Evolutionary conservation across 64 coral and sea anemone species (phyloP), one percentile per base, ranked within the genome.

Genomic region (Montipora foliosa): DNA sequence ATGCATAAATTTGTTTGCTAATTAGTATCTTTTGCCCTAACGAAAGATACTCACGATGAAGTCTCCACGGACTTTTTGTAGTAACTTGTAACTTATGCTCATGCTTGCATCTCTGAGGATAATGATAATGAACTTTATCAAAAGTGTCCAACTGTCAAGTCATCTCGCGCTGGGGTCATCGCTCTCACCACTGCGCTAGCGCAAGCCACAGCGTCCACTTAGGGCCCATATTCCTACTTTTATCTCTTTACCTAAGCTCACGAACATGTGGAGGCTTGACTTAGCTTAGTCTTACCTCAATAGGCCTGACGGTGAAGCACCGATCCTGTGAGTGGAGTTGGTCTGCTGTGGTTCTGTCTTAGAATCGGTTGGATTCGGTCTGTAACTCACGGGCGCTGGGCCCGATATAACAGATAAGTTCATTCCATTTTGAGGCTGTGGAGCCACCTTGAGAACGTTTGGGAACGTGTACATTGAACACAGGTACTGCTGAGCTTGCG

Each of bases 361-460:
- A 61, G 49, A 45, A 73, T 22, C 67, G 25, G 57, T 53, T 70
- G 17, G 76, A 80, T 15, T 86, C 55, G 92, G 45, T 76, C 95
- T 84, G 70, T 96, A 89, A 49, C 58, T 89, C 17, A 99, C 90
- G 4, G 98, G 98, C 0, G 98, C 98, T 17, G 97, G 98, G 17
- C 98, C 98, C 10, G 98, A 96, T 76, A 99, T 99, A 22, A 99
- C 98, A 77, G 92, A 96, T 22, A 99, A 88, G 47, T 90, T 93
- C 88, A 95, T 92, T 79, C 78, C 74, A 52, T 61, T 87, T 29
- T 89, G 96, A 46, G 86, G 89, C n/a, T 94, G 94, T 66, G 93
- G 93, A 3, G 94, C 91, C 67, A 96, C 95, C 73, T 99, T 99
- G 14, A 94, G 70, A 2, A 88, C 58, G 24, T 85, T 90, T 37